Base-by-base conservation (phyloP, 2,888 invertebrate species). In the Hypselothyrea guttata region DNA sequence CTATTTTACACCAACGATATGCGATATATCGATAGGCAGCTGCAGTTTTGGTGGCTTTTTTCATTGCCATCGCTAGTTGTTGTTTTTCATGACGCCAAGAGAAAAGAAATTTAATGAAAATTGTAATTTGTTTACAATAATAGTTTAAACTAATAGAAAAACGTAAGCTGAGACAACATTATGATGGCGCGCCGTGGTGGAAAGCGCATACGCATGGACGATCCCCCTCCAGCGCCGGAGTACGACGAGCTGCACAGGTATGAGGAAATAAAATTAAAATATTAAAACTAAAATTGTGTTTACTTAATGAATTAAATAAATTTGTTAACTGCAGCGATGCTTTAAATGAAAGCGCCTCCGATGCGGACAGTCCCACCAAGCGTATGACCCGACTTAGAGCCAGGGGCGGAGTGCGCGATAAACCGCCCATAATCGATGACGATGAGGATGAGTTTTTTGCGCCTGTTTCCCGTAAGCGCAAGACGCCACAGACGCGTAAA, bases 181-280 rank as follows among this genome's bases (percentile, higher is more conserved):
- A 88, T 88, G 88, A 95, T 96, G 95, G 95, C 95, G 90, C 93
- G 96, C 68, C 91, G 94, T 60, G 96, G 96, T 86, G 97, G 97
- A 75, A 97, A 97, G 91, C 92, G 96, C 74, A 97, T 97, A 87
- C 95, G 97, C 66, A 96, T 97, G 96, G 96, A 96, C 90, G 96
- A 96, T 90, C 95, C 95, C 59, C 96, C 96, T 46, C 95, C 95
- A 59, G 75, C 75, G 4, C 70, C 70, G n/a, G 96, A 97, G 87
- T 96, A 95, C 88, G 96, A 96, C 31, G 94, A 94, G 72, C 28
- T 78, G 38, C 75, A 73, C 30, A 66, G 73, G 77, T 76, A 64
- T 94, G 35, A 51, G 41, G 8, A 9, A 30, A 33, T 4, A 4
- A 35, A 13, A 30, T 16, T 7, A 12, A 0, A 37, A 45, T 13